These are phyloP conservation scores for Neostethus bicornis DNA, from an alignment of 2,797 vertebrate genomes.

Conservation along the genomic window DNA sequence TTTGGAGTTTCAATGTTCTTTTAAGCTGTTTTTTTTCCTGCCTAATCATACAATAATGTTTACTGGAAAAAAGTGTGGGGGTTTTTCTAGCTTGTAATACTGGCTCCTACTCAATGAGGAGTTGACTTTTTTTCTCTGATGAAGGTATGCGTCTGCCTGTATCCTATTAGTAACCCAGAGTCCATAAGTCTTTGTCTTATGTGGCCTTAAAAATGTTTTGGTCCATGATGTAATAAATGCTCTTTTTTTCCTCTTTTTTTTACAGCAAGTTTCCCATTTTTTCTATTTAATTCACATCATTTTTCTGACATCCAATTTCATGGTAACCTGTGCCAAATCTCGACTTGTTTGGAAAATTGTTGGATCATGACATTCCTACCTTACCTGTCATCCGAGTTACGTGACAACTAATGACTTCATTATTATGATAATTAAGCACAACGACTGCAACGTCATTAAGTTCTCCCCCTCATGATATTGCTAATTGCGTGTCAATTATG, in stretches of 20 bases:
- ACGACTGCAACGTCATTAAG: constrained; percentile 70
- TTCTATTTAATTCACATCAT: constrained; percentile 3
- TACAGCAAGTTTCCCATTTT: constrained; percentile 2
- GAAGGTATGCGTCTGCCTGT: constrained; percentile 30
- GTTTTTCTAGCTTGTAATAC: constrained; percentile 50
- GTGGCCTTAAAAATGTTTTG: constrained; percentile 58
- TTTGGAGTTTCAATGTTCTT: constrained; percentile 41
- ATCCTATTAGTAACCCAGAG: constrained; percentile 26
- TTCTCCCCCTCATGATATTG: constrained; percentile 59
- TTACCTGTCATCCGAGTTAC: constrained; percentile 71
- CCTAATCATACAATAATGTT: constrained; percentile 67
- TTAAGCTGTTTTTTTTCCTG: constrained; percentile 50
- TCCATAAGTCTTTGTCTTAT: constrained; percentile 30
- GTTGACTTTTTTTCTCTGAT: constrained; percentile 9
- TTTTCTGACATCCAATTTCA: constrained; percentile 8
- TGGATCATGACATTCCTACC: constrained; percentile 70
- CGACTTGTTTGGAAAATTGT: constrained; percentile 59
- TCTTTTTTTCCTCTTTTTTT: constrained; percentile 24
- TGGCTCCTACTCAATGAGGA: constrained; percentile 3
- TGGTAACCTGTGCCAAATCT: constrained; percentile 59
- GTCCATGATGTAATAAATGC: constrained; percentile 68
- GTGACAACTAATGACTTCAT: constrained; percentile 77
- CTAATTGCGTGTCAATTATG: constrained; percentile 78
- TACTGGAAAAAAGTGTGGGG: constrained; percentile 70
- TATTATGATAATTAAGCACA: constrained; percentile 78